Percentiles rank a stretch among this genome's conserved stretches.
These are phyloP conservation scores for Spondyliosoma cantharus DNA, from an alignment of 2,797 vertebrate species.

Conservation along the genomic window DNA sequence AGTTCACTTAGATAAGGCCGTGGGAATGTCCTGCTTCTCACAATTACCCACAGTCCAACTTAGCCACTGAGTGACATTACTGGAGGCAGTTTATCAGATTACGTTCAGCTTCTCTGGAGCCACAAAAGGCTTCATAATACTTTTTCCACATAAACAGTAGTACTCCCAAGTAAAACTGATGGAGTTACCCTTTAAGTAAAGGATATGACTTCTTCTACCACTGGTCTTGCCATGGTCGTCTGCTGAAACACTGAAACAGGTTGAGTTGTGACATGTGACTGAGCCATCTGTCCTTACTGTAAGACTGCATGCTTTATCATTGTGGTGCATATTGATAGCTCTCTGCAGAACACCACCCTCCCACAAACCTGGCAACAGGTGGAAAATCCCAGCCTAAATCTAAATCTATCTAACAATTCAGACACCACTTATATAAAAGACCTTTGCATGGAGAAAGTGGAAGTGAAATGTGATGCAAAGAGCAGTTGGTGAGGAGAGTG, in stretches of 20 bases:
- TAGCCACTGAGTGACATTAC: too few relatives aligned
- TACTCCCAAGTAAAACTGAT: too few relatives aligned
- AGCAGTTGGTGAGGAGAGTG: neutral
- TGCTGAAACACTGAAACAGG: neutral
- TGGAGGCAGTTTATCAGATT: too few relatives aligned
- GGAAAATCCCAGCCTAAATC: conserved; percentile 9
- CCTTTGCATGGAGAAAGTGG: neutral
- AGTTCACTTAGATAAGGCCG: too few relatives aligned
- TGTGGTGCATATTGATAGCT: conserved; percentile 36
- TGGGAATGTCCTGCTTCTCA: too few relatives aligned
- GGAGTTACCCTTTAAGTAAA: too few relatives aligned
- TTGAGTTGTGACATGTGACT: neutral
- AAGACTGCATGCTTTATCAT: conserved; percentile 5
- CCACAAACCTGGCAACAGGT: conserved; percentile 24
- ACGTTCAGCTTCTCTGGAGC: too few relatives aligned
- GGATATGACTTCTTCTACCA: too few relatives aligned
- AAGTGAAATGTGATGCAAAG: neutral
- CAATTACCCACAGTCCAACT: too few relatives aligned
- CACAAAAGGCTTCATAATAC: too few relatives aligned
- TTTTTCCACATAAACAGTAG: too few relatives aligned
- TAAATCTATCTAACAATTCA: neutral
- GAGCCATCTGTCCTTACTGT: conserved; percentile 25
- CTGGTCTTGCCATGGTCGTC: neutral
- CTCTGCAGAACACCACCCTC: conserved; percentile 29
- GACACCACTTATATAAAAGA: neutral